A percentile compares a stretch with the other conserved stretches of the same genome.
Conservation (phyloP, 2,888 invertebrate species). For the Leptopterna dolabrata region DNA sequence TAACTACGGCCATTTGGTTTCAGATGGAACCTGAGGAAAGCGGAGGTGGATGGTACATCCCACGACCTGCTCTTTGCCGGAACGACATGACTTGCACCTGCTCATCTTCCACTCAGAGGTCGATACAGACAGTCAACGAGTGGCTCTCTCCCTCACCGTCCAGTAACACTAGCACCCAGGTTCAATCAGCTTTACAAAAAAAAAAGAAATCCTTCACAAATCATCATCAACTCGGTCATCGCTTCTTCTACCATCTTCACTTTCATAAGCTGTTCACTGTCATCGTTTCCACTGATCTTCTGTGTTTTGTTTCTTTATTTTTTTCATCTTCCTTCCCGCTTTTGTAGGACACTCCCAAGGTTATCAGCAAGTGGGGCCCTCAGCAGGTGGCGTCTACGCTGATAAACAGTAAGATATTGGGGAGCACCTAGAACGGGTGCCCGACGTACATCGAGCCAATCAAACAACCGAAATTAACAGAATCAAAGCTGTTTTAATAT, state of each 20-base stretch:
- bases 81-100: conserved; percentile 65
- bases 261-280: conserved; percentile 1
- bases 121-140: conserved; percentile 60
- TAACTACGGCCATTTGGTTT: background rate
- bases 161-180: conserved; percentile 81
- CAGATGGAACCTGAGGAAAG: conserved; percentile 60
- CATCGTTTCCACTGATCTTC: conserved; percentile 11
- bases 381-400: background rate
- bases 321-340: background rate
- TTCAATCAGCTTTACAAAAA: conserved; percentile 66
- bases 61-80: conserved; percentile 77
- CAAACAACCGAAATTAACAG: background rate
- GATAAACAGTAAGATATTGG: conserved; percentile 1
- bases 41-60: conserved; percentile 78
- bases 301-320: background rate
- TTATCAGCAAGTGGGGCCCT: background rate
- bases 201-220: conserved; percentile 62
- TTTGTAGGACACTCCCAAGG: conserved; percentile 33
- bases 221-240: background rate
- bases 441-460: background rate
- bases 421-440: background rate
- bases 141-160: conserved; percentile 62
- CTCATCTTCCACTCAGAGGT: conserved; percentile 57
- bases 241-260: conserved; percentile 13
- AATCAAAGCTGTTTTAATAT: background rate